These are phyloP conservation scores for Drepana arcuata DNA, from an alignment of 1,140 invertebrate species.

Conservation along the genomic window DNA sequence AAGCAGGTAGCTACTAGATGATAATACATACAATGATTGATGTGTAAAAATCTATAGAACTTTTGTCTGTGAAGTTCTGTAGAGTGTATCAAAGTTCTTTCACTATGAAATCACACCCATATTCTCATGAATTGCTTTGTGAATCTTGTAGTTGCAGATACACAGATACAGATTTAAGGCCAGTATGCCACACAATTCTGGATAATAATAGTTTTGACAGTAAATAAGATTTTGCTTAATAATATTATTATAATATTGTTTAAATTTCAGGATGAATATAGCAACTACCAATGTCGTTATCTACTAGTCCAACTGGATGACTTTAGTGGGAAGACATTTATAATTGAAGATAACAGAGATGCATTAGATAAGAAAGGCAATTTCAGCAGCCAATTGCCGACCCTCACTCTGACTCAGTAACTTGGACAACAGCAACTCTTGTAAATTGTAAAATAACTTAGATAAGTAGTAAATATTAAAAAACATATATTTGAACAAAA, in stretches of 20 bases:
- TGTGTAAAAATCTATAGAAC: too few species aligned
- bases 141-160: too few species aligned
- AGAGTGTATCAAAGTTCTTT: too few species aligned
- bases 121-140: too few species aligned
- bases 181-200: too few species aligned
- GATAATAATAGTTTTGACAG: too few species aligned
- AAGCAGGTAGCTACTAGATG: conserved; percentile 87
- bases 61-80: too few species aligned
- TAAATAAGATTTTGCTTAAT: too few species aligned
- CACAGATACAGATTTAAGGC: too few species aligned
- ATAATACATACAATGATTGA: too few species aligned
- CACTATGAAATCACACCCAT: too few species aligned
- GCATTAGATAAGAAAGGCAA: conserved; percentile 37
- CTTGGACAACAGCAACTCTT: conserved; percentile 7
- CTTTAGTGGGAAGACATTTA: conserved; percentile 79
- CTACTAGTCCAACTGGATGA: conserved; percentile 88
- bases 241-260: too few species aligned
- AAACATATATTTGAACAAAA: conserved; percentile 15
- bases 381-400: conserved; percentile 31
- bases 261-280: conserved; percentile 83
- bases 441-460: conserved; percentile 22
- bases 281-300: conserved; percentile 86
- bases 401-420: conserved; percentile 41
- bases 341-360: conserved; percentile 82
- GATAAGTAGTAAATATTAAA: conserved; percentile 19